Evolutionary conservation across 2,113 vertebrate genomes (phyloP), one percentile per base, ranked within the genome.

Genomic region (Plecturocebus donacophilus): DNA sequence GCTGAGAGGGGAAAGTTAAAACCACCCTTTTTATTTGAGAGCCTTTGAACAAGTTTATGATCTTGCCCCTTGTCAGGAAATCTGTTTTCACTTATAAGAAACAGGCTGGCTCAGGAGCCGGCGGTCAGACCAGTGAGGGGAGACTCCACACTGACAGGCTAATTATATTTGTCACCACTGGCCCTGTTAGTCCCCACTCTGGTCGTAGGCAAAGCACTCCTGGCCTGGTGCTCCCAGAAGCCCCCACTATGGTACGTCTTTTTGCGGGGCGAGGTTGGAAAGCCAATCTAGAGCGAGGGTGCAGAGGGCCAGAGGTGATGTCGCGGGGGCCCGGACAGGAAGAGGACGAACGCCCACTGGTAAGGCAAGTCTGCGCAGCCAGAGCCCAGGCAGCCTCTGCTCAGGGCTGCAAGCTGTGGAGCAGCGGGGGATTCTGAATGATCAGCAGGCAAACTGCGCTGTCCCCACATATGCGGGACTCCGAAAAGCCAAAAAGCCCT

Each of bases 61-160:
- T 70, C 79, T 12, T 17, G 40, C 66, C 61, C 64, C 80, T 42
- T 5, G 71, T 93, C 91, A 32, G 86, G 92, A 93, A 96, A 76
- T 90, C 68, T 82, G 95, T 85, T 94, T 93, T 75, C 66, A 85
- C 77, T 96, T 80, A 92, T 1, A 58, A 80, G 91, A 84, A 94
- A 9, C 96, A 93, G 82, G n/a, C 89, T 35, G 86, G 42, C 89
- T 35, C 1, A 1, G 4, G 61, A 56, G 49, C 70, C 8, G 0
- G 32, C 0, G 1, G 81, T 2, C 54, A 40, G 70, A 17, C 25
- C 19, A 21, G 3, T 13, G 42, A 3, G 81, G 27, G 35, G 45
- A 38, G 88, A 14, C 32, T 2, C 54, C 0, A 5, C 82, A 23
- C 70, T 6, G 70, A 77, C n/a, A 40, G 47, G 20, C 32, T 25